Base-by-base conservation (phyloP, 2,797 vertebrate species). In the Oreortyx pictus region DNA sequence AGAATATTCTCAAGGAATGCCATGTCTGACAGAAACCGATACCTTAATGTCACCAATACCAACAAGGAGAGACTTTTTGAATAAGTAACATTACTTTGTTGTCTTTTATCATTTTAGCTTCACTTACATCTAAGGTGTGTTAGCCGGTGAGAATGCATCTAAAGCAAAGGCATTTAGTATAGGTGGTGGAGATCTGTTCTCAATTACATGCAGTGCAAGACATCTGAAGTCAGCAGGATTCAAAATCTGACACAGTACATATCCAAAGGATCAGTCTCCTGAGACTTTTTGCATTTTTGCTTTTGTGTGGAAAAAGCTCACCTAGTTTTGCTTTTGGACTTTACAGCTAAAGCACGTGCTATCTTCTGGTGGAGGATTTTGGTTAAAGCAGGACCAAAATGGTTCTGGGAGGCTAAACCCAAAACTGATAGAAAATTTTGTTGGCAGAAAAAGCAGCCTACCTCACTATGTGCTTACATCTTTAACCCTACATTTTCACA, bases 371-470 rank as follows among this genome's bases (percentile, higher is more conserved):
- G 65, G 33, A 80, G 8, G 24, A 64, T 71, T 89, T 87, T 85
- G 68, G 83, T 77, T 77, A 57, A 89, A 61, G 20, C 41, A 64
- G 68, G 14, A 91, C 24, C 6, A 35, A 86, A 71, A 3, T 64
- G 47, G 52, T 43, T 84, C 71, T 73, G 50, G 46, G 23, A 66
- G 3, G 29, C 41, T 62, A 83, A 85, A 78, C 4, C 17, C 61
- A 47, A 84, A 82, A 81, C 49, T 20, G 31, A 66, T 27, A 70
- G 46, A 83, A 83, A 75, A 25, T 8, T 11, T 3, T 19, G 6
- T 43, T 68, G 39, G 19, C 60, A 74, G 47, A 71, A 89, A 85
- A 92, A 87, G 12, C 37, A 76, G 31, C 8, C 67, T 31, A 47
- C 15, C 10, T 76, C 10, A 23, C 5, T 56, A 31, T 31, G 5